These are phyloP conservation scores for Brachionus calyciflorus DNA, from an alignment of 1,140 invertebrate species.

Conservation along the genomic window DNA sequence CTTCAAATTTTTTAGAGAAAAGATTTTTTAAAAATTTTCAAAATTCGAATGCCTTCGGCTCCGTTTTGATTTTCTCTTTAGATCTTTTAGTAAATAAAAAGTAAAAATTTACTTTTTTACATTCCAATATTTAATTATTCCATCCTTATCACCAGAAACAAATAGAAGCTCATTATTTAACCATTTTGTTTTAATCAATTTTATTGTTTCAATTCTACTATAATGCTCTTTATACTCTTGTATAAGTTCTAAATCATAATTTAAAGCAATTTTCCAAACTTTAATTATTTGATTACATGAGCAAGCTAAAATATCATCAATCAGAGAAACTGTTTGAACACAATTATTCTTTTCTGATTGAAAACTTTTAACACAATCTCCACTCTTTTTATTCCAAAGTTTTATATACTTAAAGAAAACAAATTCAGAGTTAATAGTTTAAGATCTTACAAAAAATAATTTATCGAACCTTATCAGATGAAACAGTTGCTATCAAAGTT, in stretches of 20 bases:
- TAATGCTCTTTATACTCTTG: conserved; percentile 52
- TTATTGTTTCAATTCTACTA: conserved; percentile 54
- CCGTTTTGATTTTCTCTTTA: too few relatives aligned
- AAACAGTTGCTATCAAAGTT: conserved; percentile 53
- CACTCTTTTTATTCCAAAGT: conserved; percentile 97
- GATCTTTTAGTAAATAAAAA: too few relatives aligned
- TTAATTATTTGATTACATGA: conserved; percentile 51
- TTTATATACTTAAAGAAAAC: conserved; percentile 72
- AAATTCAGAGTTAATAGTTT: not conserved
- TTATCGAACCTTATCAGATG: conserved; percentile 57
- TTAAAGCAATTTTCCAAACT: conserved; percentile 50
- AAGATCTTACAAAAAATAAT: not conserved
- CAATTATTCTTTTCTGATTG: conserved; percentile 74
- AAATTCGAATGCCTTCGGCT: too few relatives aligned
- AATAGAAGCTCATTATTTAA: conserved; percentile 50
- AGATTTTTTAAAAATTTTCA: too few relatives aligned
- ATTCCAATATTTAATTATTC: conserved; percentile 55
- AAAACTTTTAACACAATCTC: too few relatives aligned
- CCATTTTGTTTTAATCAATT: conserved; percentile 50
- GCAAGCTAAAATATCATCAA: conserved; percentile 84
- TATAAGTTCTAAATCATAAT: conserved; percentile 49
- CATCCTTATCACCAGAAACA: conserved; percentile 54
- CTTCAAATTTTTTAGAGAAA: too few relatives aligned
- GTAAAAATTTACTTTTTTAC: not conserved
- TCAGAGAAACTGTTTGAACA: conserved; percentile 84